A percentile compares a stretch with the other conserved stretches of the same genome.
phyloP scores from a whole-genome alignment of 2,113 vertebrate species.

The Lonchura striata region DNA sequence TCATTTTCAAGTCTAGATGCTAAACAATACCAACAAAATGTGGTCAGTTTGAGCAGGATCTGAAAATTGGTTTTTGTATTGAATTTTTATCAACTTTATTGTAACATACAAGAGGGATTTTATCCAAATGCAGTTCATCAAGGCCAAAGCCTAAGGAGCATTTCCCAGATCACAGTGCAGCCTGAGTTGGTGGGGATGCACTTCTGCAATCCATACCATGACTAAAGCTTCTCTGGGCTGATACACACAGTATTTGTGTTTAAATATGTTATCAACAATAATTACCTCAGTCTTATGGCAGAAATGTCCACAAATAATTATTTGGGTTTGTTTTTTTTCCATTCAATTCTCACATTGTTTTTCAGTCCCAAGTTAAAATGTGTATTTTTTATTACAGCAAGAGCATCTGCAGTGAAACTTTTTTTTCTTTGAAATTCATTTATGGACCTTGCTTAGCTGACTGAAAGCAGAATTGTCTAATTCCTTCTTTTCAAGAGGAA shows the following conservation, averaged over 20 bases:
- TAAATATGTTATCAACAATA: background rate
- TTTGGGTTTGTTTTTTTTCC: background rate
- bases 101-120: background rate
- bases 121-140: background rate
- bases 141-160: rapidly evolving
- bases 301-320: background rate
- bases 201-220: background rate
- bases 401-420: background rate
- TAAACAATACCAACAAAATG: background rate
- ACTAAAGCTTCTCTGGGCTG: background rate
- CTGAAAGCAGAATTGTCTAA: background rate
- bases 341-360: background rate
- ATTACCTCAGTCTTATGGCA: background rate
- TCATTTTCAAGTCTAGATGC: background rate
- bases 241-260: background rate
- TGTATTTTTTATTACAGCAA: background rate
- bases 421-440: background rate
- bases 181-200: background rate
- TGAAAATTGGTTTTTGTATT: background rate
- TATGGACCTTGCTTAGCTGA: background rate
- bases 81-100: background rate
- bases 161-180: background rate
- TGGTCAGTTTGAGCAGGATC: background rate
- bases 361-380: background rate
- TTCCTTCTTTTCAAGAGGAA: background rate